Base-by-base conservation (phyloP, 2,113 vertebrate species). In the Limanda limanda region DNA sequence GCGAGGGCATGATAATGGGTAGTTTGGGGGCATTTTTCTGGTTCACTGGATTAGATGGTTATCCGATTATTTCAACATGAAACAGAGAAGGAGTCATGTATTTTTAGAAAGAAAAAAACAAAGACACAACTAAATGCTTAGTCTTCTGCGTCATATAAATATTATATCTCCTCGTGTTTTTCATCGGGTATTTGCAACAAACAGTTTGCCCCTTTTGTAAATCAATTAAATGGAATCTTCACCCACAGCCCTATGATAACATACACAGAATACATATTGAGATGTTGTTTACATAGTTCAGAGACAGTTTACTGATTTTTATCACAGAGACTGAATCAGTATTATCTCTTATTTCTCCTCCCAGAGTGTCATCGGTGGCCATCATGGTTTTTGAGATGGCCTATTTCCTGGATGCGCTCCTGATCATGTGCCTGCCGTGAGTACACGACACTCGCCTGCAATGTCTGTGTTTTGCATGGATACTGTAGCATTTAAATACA, bases 361-460 rank as follows among this genome's bases (percentile, higher is more conserved):
- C 37, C 78, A 95, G 95, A 55, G 76, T 92, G 12, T 91, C 93
- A 2, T 93, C 91, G 10, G 59, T 85, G 74, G 90, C 84, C 51
- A 86, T 95, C 71, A 89, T 92, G 90, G 52, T 94, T 72, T 92
- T 94, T 81, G 95, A 95, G 79, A 31, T 93, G 84, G 87, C 93
- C 65, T 95, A 91, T 77, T 95, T 94, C 77, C 77, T 93, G 72
- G 92, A 95, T 68, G 24, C 74, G 23, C 54, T 95, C 27, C 68
- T 95, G 72, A 11, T 72, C 52, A 91, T 83, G 76, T 95, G 92
- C 79, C 72, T 95, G 51, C 86, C 84, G 94, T 95, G 74, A 92
- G 95, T 94, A 89, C 31, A 31, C 31, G 6, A 31, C 31, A 63
- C n/a, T 70, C 20, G 13, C 27, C 31, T 45, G 23, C 27, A 60